Evolutionary conservation across 2,888 invertebrate species (phyloP), one percentile per base, ranked within the genome.

Genomic region (Liposcelis brunnea): DNA sequence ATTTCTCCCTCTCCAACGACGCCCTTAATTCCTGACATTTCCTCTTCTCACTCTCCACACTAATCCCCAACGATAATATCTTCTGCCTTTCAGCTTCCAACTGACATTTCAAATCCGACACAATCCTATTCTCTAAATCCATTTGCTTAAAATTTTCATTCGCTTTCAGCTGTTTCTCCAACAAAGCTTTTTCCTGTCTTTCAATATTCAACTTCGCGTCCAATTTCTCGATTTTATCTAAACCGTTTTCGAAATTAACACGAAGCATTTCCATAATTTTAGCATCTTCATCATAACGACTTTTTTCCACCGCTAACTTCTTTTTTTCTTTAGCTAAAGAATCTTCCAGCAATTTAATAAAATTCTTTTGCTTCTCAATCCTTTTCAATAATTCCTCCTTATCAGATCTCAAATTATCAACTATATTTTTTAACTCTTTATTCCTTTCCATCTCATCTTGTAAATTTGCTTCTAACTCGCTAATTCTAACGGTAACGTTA

Each of bases 11-110:
- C 26, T 26, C 26, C 26, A 26, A 8, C 26, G 26, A 6, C 4
- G 26, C 26, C 8, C 26, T 26, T 8, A 26, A 26, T 8, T 26
- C 26, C 43, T 42, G 44, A 34, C 34, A 46, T 34, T 10, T 44
- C 19, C 40, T 40, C 12, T 38, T 37, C 19, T 48, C 43, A 31
- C 42, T 33, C 26, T 43, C 33, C 8, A 26, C 26, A 8, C 8
- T 26, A 8, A 26, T 26, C 8, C 26, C 26, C 8, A 26, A 26
- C 5, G 5, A 6, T 26, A 26, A 6, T 4, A 26, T 8, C 16
- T 40, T 15, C 2, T 35, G 31, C 12, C 43, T 36, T 34, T 48
- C 44, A n/a, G 48, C 43, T 2, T 16, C 12, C 33, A 48, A 26
- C 31, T 32, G 35, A 10, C 38, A 42, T 10, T 31, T 42, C 7